Evolutionary conservation across 2,888 invertebrate genomes (phyloP).

Genomic region (Smittia sp.): DNA sequence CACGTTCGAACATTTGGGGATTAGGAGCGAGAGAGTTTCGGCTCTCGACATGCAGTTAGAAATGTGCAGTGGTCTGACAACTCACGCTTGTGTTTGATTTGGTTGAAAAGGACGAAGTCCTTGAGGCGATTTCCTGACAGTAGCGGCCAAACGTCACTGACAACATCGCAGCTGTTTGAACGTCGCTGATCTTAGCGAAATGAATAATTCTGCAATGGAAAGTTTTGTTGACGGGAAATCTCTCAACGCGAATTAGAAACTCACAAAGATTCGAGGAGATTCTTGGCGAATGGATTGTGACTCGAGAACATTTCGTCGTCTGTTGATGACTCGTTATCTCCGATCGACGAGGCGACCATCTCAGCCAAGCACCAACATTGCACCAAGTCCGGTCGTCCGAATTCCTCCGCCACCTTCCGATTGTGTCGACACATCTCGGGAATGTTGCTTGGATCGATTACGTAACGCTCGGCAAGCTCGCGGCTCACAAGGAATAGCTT

Average conservation of each 20-base stretch:
- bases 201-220: slow-evolving; percentile 65
- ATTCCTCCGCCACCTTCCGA: slow-evolving; percentile 70
- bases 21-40: no score
- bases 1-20: no score
- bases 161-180: slow-evolving; percentile 93
- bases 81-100: slow-evolving; percentile 60
- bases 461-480: slow-evolving; percentile 79
- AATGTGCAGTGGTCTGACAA: slow-evolving; percentile 43
- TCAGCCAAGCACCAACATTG: slow-evolving; percentile 86
- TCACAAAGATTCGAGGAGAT: slow-evolving; percentile 81
- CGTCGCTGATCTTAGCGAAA: slow-evolving; percentile 75
- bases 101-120: slow-evolving; percentile 55
- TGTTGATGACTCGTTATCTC: slow-evolving; percentile 52
- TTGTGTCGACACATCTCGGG: slow-evolving; percentile 76
- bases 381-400: slow-evolving; percentile 76
- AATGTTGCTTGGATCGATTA: slow-evolving; percentile 55
- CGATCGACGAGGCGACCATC: slow-evolving; percentile 60
- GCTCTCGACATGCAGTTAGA: neutral
- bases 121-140: slow-evolving; percentile 50
- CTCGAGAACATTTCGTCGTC: slow-evolving; percentile 72
- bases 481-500: slow-evolving; percentile 74
- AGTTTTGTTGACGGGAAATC: no score
- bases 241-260: slow-evolving; percentile 48
- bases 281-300: slow-evolving; percentile 82
- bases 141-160: slow-evolving; percentile 81